These are phyloP conservation scores for Xiphorhynchus erythropygius DNA, from an alignment of 2,797 vertebrate genomes.

Conservation along the genomic window DNA sequence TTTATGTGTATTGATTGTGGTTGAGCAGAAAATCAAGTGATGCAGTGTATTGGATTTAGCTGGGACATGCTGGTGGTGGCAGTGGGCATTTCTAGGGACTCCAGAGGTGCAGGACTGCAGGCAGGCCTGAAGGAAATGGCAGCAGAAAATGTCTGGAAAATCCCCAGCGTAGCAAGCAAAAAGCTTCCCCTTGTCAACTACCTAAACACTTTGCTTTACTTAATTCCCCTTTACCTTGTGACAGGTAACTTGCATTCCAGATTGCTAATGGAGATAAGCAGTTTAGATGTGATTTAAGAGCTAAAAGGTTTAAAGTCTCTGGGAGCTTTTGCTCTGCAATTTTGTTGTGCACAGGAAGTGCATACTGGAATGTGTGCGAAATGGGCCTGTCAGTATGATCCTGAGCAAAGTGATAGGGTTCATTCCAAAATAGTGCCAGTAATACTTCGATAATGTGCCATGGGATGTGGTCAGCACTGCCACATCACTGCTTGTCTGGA, in stretches of 20 bases:
- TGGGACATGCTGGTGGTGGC: background rate
- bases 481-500: background rate
- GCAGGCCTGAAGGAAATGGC: background rate
- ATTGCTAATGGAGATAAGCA: conserved; percentile 20
- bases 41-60: background rate
- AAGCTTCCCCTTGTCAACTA: background rate
- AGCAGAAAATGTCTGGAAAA: background rate
- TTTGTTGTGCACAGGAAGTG: background rate
- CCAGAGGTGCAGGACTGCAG: background rate
- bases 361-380: background rate
- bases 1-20: background rate
- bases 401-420: background rate
- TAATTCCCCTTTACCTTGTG: background rate
- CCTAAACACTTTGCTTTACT: background rate
- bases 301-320: conserved; percentile 11
- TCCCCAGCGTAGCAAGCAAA: background rate
- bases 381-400: background rate
- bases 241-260: background rate
- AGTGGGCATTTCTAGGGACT: accelerated
- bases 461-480: background rate
- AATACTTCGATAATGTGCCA: background rate
- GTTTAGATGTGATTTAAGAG: conserved; percentile 11
- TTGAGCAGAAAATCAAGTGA: background rate
- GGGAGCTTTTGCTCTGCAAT: background rate
- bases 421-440: background rate